Conservation (phyloP, 2,797 vertebrate species). For the Labroides dimidiatus region DNA sequence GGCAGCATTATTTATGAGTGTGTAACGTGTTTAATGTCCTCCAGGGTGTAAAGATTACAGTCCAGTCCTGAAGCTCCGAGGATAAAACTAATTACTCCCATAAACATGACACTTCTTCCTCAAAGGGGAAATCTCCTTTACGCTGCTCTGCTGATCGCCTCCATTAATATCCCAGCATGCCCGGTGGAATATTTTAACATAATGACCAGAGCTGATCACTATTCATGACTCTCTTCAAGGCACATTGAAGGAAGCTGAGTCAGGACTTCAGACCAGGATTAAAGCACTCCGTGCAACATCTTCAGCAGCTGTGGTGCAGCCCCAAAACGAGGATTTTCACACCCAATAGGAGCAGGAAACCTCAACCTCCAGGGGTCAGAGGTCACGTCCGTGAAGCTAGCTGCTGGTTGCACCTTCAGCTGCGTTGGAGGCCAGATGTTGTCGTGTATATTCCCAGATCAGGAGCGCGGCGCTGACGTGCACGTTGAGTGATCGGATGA, state of each 20-base stretch:
- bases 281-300: neutral
- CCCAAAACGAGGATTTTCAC: neutral
- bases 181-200: constrained; percentile 51
- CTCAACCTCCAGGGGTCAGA: neutral
- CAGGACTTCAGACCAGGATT: constrained; percentile 24
- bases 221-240: constrained; percentile 53
- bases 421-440: constrained; percentile 80
- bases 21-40: neutral
- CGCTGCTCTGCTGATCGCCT: constrained; percentile 20
- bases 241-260: constrained; percentile 1
- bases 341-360: too few species aligned
- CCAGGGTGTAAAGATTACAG: neutral
- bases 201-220: constrained; percentile 38
- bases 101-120: constrained; percentile 24
- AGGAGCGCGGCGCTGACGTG: constrained; percentile 97
- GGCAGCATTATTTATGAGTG: neutral
- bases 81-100: constrained; percentile 36
- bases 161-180: constrained; percentile 39
- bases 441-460: constrained; percentile 95
- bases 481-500: constrained; percentile 96
- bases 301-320: neutral
- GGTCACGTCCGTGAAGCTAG: accelerated
- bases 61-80: constrained; percentile 11
- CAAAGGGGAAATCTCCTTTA: constrained; percentile 21
- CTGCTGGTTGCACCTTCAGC: constrained; percentile 25